Evolutionary conservation across 2,797 vertebrate genomes (phyloP), one percentile per base, ranked within the genome.

Genomic region (Xenentodon cancila): DNA sequence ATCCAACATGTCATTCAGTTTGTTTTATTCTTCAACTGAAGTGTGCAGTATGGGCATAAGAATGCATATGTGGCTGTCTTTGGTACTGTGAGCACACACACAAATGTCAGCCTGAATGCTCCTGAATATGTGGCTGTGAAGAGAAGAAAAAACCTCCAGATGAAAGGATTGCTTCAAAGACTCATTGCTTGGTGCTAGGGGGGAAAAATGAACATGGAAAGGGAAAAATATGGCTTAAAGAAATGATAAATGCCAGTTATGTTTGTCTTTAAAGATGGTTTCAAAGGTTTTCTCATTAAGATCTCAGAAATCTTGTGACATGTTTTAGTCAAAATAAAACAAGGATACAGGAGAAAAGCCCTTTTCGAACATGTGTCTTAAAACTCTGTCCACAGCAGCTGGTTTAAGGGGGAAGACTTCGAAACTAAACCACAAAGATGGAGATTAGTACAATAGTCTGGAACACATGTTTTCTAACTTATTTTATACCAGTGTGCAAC

Each of bases 1-100:
- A 79, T 84, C 79, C 74, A 79, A 85, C 73, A 79, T 72, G 75
- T 67, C 64, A 27, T 13, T 32, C 27, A 71, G 37, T 68, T 69
- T 52, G 48, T 75, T 77, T 82, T 71, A 70, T 69, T 80, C 53
- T 53, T 51, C 46, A 21, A 17, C 45, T 70, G 22, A 50, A 70
- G 55, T 44, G 17, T 59, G 49, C 13, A 9, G 42, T 44, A 32
- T 20, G 68, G 21, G 44, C 61, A 27, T 52, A 42, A 13, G 5
- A 53, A 16, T 32, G 48, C 15, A 12, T 53, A 47, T 30, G 21
- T 57, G 68, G 16, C 25, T 56, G 43, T 40, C 32, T 37, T 51
- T 52, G 49, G 43, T 61, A 71, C 43, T 30, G 21, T 58, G 56
- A 54, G 19, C 59, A n/a, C 58, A 5, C 49, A 56, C 21, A 62